Evolutionary conservation across 2,888 invertebrate genomes (phyloP).

Genomic region (Blomia tropicalis): DNA sequence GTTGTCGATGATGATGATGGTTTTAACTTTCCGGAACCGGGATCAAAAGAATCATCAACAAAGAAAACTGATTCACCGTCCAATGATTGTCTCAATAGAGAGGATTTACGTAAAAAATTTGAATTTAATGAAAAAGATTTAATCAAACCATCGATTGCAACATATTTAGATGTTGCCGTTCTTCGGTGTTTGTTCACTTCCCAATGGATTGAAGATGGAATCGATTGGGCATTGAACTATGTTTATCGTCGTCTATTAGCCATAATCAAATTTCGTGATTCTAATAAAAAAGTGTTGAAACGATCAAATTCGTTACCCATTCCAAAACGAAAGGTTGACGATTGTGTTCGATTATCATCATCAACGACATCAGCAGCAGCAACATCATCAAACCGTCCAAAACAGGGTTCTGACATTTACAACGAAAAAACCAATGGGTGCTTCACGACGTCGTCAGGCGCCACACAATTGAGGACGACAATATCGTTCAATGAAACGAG

Average conservation of each 20-base stretch:
- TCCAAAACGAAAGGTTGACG: not conserved
- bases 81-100: not conserved
- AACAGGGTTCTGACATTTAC: constrained; percentile 5
- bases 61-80: not conserved
- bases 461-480: constrained; percentile 9
- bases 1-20: not conserved
- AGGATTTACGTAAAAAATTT: constrained; percentile 9
- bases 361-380: not conserved
- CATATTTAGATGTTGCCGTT: constrained; percentile 89
- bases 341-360: not conserved
- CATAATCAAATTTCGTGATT: constrained; percentile 7
- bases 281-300: not conserved
- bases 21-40: not conserved
- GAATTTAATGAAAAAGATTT: constrained; percentile 16
- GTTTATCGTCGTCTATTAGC: constrained; percentile 55
- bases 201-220: constrained; percentile 96
- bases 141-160: constrained; percentile 49
- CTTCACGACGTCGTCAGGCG: not conserved
- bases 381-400: constrained; percentile 5
- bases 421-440: constrained; percentile 12
- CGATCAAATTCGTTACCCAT: not conserved
- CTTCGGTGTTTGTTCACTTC: constrained; percentile 83
- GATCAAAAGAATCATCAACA: constrained; percentile 28
- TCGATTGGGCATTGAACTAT: constrained; percentile 89
- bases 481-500: constrained; percentile 26